Conservation (phyloP, 2,797 vertebrate species). For the Remorina albescens region DNA sequence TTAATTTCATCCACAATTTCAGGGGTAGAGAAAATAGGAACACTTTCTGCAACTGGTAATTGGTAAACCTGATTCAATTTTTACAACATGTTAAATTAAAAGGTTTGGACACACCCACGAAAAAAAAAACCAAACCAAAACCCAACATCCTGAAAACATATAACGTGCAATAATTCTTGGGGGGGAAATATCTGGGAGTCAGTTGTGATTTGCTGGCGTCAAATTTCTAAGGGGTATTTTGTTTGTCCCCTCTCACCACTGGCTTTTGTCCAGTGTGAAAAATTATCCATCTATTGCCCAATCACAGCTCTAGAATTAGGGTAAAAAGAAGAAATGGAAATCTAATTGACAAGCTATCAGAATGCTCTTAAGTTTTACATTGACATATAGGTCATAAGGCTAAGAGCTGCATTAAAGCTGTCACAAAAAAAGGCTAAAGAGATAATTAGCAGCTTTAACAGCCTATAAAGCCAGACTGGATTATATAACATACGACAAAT, state of each 20-base stretch:
- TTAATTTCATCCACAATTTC: background rate
- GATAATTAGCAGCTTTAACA: conserved; percentile 63
- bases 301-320: conserved; percentile 14
- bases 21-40: background rate
- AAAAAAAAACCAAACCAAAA: background rate
- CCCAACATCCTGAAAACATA: background rate
- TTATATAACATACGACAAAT: conserved; percentile 51
- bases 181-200: conserved; percentile 16
- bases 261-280: conserved; percentile 40
- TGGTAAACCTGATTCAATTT: background rate
- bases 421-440: conserved; percentile 54
- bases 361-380: conserved; percentile 32
- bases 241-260: conserved; percentile 11
- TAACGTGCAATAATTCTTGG: background rate
- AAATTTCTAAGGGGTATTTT: conserved; percentile 20
- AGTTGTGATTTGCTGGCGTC: conserved; percentile 7
- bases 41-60: background rate
- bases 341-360: conserved; percentile 39
- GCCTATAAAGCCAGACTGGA: conserved; percentile 32
- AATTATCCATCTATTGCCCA: conserved; percentile 6
- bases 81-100: background rate
- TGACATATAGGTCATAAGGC: conserved; percentile 46
- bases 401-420: conserved; percentile 51
- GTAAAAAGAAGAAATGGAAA: conserved; percentile 44
- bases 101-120: background rate